Evolutionary conservation across 2,888 invertebrate species (phyloP).

Genomic region (Eupithecia subumbrata): DNA sequence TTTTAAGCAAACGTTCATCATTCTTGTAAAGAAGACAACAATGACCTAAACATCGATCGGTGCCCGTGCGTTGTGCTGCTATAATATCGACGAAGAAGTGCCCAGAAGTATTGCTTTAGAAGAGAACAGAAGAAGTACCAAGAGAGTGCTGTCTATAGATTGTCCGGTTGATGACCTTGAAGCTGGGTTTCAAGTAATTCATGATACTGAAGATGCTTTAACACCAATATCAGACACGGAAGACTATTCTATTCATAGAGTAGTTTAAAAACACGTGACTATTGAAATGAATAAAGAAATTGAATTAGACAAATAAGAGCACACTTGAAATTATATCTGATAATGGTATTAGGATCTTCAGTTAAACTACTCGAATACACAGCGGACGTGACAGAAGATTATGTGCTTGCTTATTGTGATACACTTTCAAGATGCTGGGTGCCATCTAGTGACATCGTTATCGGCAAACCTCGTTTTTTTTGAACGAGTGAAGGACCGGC

Average conservation of each 20-base stretch:
- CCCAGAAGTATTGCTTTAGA: slow-evolving; percentile 64
- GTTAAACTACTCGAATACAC: slow-evolving; percentile 59
- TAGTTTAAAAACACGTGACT: background rate
- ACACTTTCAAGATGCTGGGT: slow-evolving; percentile 77
- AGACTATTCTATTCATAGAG: background rate
- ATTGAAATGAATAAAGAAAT: background rate
- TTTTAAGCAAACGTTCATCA: slow-evolving; percentile 52
- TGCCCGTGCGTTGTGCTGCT: slow-evolving; percentile 71
- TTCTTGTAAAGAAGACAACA: slow-evolving; percentile 56
- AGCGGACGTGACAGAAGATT: slow-evolving; percentile 60
- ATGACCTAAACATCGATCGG: slow-evolving; percentile 61
- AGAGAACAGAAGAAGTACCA: slow-evolving; percentile 55
- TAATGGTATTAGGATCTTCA: slow-evolving; percentile 28
- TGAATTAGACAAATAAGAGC: background rate
- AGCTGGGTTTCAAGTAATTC: slow-evolving; percentile 56
- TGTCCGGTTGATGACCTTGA: slow-evolving; percentile 59
- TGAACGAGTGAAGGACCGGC: slow-evolving; percentile 94
- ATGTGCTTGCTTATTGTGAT: slow-evolving; percentile 65
- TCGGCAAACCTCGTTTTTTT: slow-evolving; percentile 93
- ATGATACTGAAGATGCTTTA: slow-evolving; percentile 43
- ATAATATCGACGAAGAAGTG: slow-evolving; percentile 65
- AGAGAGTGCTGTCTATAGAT: slow-evolving; percentile 70
- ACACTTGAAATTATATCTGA: background rate
- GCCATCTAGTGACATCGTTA: slow-evolving; percentile 69
- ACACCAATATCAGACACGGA: slow-evolving; percentile 37